phyloP scores from a whole-genome alignment of 1,140 invertebrate species.

The Pseudomyrmex concolor region DNA sequence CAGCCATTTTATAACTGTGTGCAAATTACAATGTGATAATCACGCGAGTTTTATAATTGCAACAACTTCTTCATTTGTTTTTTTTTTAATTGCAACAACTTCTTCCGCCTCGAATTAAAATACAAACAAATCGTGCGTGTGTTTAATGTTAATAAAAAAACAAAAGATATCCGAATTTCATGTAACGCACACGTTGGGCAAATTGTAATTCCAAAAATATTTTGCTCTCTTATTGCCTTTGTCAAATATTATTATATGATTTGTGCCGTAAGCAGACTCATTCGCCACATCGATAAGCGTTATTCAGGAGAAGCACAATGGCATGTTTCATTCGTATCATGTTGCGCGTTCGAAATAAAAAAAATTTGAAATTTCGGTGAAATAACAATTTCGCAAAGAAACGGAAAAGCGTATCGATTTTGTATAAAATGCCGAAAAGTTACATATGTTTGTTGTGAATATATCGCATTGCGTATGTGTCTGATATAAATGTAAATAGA shows the following conservation, averaged over 20 bases:
- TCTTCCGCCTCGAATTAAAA: neutral
- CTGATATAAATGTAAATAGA: neutral
- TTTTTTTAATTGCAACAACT: neutral
- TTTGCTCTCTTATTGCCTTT: neutral
- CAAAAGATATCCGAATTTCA: constrained; percentile 21
- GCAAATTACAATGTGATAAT: constrained; percentile 24
- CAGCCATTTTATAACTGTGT: neutral
- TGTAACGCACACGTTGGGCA: constrained; percentile 23
- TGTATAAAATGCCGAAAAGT: neutral
- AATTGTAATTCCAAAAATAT: constrained; percentile 41
- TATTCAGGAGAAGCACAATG: constrained; percentile 8
- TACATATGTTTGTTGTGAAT: neutral
- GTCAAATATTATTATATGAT: constrained; percentile 18
- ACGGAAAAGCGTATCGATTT: constrained; percentile 8
- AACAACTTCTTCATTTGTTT: neutral
- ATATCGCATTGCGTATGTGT: neutral
- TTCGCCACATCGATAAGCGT: constrained; percentile 41
- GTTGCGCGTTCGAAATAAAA: neutral
- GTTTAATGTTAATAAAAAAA: neutral
- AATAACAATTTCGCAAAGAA: constrained; percentile 8
- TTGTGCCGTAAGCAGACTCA: constrained; percentile 14
- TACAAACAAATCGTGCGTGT: neutral
- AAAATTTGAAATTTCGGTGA: constrained; percentile 8
- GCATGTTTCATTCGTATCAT: neutral
- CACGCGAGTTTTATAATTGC: neutral